phyloP scores from a whole-genome alignment of 2,888 invertebrate genomes.

The Xanthostigma xanthostigma region DNA sequence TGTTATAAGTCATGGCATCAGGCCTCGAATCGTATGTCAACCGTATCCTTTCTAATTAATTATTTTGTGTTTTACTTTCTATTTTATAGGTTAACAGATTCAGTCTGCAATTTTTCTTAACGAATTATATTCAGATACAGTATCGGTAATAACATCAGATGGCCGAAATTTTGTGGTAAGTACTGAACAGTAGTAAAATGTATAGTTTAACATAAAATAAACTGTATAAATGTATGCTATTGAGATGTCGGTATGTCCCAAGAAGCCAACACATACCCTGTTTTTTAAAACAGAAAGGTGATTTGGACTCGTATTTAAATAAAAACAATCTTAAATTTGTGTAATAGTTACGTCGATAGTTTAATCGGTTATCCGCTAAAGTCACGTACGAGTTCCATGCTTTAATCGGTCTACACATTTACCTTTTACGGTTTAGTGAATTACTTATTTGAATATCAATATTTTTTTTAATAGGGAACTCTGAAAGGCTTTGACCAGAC shows the following conservation, averaged over 20 bases:
- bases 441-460: background rate
- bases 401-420: slow-evolving; percentile 4
- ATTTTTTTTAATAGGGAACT: slow-evolving; percentile 54
- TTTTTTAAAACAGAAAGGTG: no score
- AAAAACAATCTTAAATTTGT: background rate
- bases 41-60: slow-evolving; percentile 42
- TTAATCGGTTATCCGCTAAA: background rate
- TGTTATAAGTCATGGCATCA: slow-evolving; percentile 49
- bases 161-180: slow-evolving; percentile 85
- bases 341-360: background rate
- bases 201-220: no score
- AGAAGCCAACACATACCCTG: no score
- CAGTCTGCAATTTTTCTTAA: background rate
- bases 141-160: slow-evolving; percentile 91
- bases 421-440: slow-evolving; percentile 6
- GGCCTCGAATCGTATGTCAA: slow-evolving; percentile 78
- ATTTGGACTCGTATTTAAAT: no score
- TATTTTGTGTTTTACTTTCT: slow-evolving; percentile 5
- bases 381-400: background rate
- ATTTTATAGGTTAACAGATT: background rate
- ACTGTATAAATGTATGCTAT: no score
- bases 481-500: slow-evolving; percentile 98
- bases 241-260: no score
- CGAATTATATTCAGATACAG: slow-evolving; percentile 43
- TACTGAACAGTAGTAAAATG: slow-evolving; percentile 10